phyloP scores from a whole-genome alignment of 2,888 invertebrate genomes.

The Flexamia atlantica region DNA sequence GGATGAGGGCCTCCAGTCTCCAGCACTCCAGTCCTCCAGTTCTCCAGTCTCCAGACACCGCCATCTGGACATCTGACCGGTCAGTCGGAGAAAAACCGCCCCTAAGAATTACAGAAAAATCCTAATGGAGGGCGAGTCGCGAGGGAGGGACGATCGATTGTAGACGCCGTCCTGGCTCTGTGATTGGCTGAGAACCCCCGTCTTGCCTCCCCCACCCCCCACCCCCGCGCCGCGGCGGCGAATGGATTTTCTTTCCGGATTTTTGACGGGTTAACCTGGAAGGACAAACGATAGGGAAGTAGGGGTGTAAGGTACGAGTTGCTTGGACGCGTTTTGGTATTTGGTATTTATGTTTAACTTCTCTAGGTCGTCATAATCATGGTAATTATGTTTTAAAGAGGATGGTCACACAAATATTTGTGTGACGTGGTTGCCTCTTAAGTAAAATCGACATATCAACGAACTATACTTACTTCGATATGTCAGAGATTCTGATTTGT shows the following conservation, averaged over 20 bases:
- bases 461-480: too few species aligned
- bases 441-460: too few species aligned
- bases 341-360: too few species aligned
- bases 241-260: slow-evolving; percentile 64
- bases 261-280: slow-evolving; percentile 62
- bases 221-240: slow-evolving; percentile 36
- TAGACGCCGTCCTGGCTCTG: slow-evolving; percentile 59
- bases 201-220: slow-evolving; percentile 51
- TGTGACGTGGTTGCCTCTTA: too few species aligned
- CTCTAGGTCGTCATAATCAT: too few species aligned
- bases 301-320: slow-evolving; percentile 14
- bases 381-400: too few species aligned
- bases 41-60: not conserved
- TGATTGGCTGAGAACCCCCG: slow-evolving; percentile 61
- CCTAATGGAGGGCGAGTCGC: slow-evolving; percentile 20
- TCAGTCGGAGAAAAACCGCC: slow-evolving; percentile 32
- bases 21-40: too few species aligned
- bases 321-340: too few species aligned
- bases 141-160: slow-evolving; percentile 35
- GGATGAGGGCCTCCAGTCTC: not conserved
- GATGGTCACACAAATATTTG: too few species aligned
- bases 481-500: too few species aligned
- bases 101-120: slow-evolving; percentile 37
- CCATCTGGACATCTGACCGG: too few species aligned
- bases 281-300: slow-evolving; percentile 26